Conservation (phyloP, 1,140 invertebrate genomes). For the Pteromalus puparum region DNA sequence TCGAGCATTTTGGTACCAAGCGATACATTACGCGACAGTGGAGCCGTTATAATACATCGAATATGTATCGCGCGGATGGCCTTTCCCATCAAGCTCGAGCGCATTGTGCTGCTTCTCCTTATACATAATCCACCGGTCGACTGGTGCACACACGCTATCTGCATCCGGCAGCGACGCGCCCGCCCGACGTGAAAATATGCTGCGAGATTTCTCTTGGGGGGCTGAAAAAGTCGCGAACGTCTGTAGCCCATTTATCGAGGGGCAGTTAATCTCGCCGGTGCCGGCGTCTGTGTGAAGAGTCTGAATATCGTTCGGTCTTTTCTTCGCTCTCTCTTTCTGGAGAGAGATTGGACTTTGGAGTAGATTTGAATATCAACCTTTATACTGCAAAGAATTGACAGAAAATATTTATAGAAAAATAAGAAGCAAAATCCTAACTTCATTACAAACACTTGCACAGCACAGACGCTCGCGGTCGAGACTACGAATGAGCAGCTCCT, state of each 20-base stretch:
- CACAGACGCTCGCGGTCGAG: neutral
- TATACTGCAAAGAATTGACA: neutral
- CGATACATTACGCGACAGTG: conserved; percentile 69
- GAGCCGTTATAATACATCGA: conserved; percentile 63
- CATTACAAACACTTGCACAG: neutral
- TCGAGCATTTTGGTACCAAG: conserved; percentile 65
- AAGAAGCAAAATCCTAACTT: neutral
- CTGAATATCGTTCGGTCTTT: neutral
- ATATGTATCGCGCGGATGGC: conserved; percentile 68
- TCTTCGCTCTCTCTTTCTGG: neutral
- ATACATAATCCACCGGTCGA: neutral
- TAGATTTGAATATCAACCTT: neutral
- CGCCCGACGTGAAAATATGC: conserved; percentile 71
- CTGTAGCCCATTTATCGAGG: conserved; percentile 56
- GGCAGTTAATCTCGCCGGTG: conserved; percentile 52
- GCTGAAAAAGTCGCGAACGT: conserved; percentile 55
- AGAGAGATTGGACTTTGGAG: neutral
- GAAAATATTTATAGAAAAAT: too few relatives aligned
- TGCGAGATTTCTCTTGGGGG: conserved; percentile 73
- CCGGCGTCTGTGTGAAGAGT: neutral
- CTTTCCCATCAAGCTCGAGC: conserved; percentile 66
- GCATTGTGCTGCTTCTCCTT: conserved; percentile 58
- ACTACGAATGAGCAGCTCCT: neutral
- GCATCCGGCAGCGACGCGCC: conserved; percentile 72
- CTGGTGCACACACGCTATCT: conserved; percentile 68